These are phyloP conservation scores for Clarias batrachus DNA, from an alignment of 2,113 vertebrate genomes.

Conservation along the genomic window DNA sequence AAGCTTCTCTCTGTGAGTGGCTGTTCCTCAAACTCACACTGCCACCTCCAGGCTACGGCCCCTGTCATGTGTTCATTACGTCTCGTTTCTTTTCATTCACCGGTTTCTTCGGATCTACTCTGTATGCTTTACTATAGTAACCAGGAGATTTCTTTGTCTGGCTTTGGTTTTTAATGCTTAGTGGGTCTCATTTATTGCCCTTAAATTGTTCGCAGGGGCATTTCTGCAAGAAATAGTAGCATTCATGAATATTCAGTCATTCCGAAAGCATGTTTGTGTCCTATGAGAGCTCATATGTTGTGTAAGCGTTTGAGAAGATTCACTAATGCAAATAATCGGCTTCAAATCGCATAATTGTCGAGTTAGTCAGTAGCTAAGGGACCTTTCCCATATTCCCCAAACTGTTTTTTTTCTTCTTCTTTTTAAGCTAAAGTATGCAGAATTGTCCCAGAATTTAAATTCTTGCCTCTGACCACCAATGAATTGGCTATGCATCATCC, in stretches of 20 bases:
- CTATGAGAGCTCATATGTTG: background rate
- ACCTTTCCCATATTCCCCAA: no score
- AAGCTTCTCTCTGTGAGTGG: slow-evolving; percentile 18
- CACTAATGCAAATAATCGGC: background rate
- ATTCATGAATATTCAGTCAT: background rate
- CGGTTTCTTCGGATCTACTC: no score
- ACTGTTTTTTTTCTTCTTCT: no score
- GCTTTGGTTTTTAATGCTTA: background rate
- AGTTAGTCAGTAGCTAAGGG: background rate
- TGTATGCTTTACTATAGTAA: background rate
- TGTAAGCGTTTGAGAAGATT: background rate
- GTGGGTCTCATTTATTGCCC: background rate
- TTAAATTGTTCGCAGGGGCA: background rate
- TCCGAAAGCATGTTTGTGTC: background rate
- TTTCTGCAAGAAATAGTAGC: background rate
- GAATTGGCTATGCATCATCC: no score
- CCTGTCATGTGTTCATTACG: background rate
- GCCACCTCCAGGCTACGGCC: slow-evolving; percentile 40
- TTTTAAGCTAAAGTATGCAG: no score
- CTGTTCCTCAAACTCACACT: slow-evolving; percentile 31
- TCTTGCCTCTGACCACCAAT: no score
- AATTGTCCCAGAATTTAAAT: no score
- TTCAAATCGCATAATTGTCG: background rate
- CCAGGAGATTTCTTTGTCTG: background rate
- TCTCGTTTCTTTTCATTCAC: background rate